These are phyloP conservation scores for Ophthalmolycus amberensis DNA, from an alignment of 2,113 vertebrate species.

Conservation along the genomic window DNA sequence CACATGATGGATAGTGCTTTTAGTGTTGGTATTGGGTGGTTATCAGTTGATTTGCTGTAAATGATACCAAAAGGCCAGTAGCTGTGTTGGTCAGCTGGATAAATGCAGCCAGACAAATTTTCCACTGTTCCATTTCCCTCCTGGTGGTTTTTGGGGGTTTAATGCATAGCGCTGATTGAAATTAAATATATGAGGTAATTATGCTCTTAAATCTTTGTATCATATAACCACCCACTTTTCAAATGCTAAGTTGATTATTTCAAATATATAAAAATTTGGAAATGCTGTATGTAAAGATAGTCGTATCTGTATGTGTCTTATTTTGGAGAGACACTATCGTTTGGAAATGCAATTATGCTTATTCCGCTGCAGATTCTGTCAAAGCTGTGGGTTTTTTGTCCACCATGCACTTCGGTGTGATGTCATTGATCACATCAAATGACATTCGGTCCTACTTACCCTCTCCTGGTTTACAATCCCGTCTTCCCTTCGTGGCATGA, in stretches of 20 bases:
- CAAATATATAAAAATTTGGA: not conserved
- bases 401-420: not conserved
- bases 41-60: constrained; percentile 78
- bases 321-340: not conserved
- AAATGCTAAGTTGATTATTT: constrained; percentile 16
- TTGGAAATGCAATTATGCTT: not conserved
- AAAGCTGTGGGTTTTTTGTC: not conserved
- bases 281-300: not conserved
- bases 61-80: constrained; percentile 66
- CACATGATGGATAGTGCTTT: constrained; percentile 74
- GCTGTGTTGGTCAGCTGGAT: constrained; percentile 55
- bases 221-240: constrained; percentile 20
- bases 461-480: constrained; percentile 10
- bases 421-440: constrained; percentile 40
- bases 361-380: not conserved
- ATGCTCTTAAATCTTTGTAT: constrained; percentile 25
- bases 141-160: constrained; percentile 44
- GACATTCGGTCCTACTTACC: constrained; percentile 25
- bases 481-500: constrained; percentile 44
- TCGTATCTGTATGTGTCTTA: not conserved
- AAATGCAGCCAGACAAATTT: constrained; percentile 60
- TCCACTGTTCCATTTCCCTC: constrained; percentile 52
- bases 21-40: constrained; percentile 79
- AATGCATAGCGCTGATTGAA: constrained; percentile 34
- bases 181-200: constrained; percentile 19